Conservation (phyloP, 2,113 vertebrate genomes). For the Lophochroa leadbeateri region DNA sequence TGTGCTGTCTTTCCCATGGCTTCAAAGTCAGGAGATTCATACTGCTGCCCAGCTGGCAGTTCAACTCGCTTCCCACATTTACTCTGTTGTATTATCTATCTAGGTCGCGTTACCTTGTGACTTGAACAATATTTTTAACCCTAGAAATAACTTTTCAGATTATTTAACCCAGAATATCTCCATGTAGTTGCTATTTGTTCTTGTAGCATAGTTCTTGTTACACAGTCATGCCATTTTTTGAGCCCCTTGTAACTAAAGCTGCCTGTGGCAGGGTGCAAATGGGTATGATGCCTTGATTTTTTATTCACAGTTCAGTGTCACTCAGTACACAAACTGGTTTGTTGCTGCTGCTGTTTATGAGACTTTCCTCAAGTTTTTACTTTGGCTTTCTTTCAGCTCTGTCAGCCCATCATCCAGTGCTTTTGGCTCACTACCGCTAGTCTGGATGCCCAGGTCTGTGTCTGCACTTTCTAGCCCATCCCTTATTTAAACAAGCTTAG, state of each 20-base stretch:
- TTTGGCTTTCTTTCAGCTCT: background rate
- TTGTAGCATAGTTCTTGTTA: background rate
- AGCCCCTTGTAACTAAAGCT: background rate
- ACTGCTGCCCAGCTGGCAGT: no score
- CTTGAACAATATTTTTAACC: background rate
- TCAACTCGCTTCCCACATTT: background rate
- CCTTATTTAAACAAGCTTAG: background rate
- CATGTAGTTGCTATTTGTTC: background rate
- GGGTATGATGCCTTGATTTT: background rate
- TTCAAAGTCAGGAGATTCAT: no score
- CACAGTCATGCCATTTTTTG: background rate
- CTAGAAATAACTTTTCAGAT: background rate
- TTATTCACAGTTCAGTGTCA: background rate
- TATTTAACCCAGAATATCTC: background rate
- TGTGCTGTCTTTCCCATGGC: no score
- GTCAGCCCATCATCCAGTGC: background rate
- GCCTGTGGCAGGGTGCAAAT: background rate
- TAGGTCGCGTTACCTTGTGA: background rate
- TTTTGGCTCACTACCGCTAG: background rate
- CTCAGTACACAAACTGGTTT: background rate
- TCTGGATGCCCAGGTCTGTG: background rate
- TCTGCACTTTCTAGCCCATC: background rate
- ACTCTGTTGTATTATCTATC: background rate
- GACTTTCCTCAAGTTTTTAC: background rate
- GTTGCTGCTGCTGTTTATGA: background rate